Evolutionary conservation across 1,140 invertebrate species (phyloP).

Genomic region (Leptinotarsa texana): DNA sequence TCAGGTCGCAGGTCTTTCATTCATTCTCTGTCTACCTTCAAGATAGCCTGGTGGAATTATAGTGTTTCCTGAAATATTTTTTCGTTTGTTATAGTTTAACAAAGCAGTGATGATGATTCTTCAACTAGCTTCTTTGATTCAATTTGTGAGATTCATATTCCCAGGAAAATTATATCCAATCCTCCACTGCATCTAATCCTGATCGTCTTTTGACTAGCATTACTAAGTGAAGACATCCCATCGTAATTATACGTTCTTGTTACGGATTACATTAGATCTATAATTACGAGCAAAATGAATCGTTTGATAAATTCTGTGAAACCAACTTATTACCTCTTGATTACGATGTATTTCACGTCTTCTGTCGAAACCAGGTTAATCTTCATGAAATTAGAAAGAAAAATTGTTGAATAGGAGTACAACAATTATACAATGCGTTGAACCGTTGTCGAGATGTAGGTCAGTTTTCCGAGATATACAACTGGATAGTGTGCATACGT

Average conservation of each 20-base stretch:
- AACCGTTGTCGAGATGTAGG: neutral
- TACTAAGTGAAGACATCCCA: neutral
- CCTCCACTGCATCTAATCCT: neutral
- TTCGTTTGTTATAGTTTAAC: too few relatives aligned
- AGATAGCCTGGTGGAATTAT: too few relatives aligned
- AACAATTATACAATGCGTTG: constrained; percentile 1
- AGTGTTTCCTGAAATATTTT: too few relatives aligned
- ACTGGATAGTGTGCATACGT: neutral
- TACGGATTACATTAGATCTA: neutral
- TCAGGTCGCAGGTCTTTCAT: too few relatives aligned
- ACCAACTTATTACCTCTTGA: constrained; percentile 1
- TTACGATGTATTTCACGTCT: constrained; percentile 2
- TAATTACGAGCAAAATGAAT: constrained; percentile 1
- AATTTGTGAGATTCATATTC: neutral
- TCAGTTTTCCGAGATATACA: neutral
- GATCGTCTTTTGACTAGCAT: neutral
- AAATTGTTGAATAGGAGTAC: neutral
- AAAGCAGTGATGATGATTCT: too few relatives aligned
- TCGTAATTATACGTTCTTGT: constrained; percentile 1
- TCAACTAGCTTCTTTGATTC: neutral
- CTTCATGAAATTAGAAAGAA: neutral
- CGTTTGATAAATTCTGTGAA: neutral
- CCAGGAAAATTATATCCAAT: neutral
- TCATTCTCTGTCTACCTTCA: too few relatives aligned
- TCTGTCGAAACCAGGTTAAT: constrained; percentile 5